Conservation (phyloP, 2,888 invertebrate genomes). For the Thereva unica region DNA sequence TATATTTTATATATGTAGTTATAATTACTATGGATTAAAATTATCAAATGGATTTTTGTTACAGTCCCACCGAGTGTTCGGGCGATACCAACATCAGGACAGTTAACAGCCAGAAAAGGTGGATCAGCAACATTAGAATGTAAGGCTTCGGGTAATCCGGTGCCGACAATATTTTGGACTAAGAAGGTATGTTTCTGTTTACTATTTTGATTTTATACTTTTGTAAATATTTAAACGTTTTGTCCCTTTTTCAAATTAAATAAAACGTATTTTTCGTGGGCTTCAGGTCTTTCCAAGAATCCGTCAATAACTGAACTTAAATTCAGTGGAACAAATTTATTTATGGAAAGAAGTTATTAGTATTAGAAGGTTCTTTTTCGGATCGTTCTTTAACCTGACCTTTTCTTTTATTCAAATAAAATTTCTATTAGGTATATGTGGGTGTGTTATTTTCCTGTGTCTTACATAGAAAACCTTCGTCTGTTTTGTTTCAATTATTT, state of each 20-base stretch:
- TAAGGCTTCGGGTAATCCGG: slow-evolving; percentile 72
- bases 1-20: too few species aligned
- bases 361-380: too few species aligned
- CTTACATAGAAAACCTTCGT: too few species aligned
- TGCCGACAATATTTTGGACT: slow-evolving; percentile 71
- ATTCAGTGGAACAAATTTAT: too few species aligned
- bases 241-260: slow-evolving; percentile 10
- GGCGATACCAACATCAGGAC: slow-evolving; percentile 67
- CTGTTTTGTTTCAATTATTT: too few species aligned
- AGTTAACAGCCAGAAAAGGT: slow-evolving; percentile 69
- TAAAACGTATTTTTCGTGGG: slow-evolving; percentile 20
- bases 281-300: too few species aligned
- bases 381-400: too few species aligned
- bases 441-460: too few species aligned
- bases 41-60: slow-evolving; percentile 27
- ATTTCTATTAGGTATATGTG: too few species aligned
- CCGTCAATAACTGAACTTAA: too few species aligned
- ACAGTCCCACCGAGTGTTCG: slow-evolving; percentile 69
- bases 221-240: slow-evolving; percentile 18
- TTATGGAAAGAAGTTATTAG: too few species aligned
- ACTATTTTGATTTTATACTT: slow-evolving; percentile 22
- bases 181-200: slow-evolving; percentile 53
- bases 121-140: slow-evolving; percentile 72
- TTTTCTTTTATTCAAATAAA: too few species aligned
- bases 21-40: slow-evolving; percentile 17